Evolutionary conservation across 2,113 vertebrate species (phyloP).

Genomic region (Urocynchramus pylzowi): DNA sequence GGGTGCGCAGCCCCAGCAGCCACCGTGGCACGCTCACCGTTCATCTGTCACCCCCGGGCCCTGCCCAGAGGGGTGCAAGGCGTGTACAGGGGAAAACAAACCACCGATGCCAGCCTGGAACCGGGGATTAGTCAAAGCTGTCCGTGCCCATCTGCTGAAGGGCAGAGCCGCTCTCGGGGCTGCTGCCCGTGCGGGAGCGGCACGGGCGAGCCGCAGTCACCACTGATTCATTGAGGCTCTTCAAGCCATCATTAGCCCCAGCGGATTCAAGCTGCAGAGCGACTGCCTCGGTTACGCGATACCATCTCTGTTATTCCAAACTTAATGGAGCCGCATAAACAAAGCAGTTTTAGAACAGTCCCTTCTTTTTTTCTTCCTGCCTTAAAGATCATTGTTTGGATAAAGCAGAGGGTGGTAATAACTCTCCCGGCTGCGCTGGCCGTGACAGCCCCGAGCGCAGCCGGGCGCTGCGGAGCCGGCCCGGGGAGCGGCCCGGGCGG

Average conservation of each 20-base stretch:
- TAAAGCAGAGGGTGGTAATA: background rate
- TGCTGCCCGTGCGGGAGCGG: background rate
- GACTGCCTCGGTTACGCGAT: background rate
- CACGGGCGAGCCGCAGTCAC: background rate
- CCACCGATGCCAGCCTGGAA: background rate
- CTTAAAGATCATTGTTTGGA: background rate
- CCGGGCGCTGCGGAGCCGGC: accelerated
- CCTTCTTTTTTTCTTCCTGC: background rate
- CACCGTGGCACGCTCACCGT: accelerated
- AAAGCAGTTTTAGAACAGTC: background rate
- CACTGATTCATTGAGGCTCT: slow-evolving; percentile 14
- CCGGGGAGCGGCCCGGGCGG: background rate
- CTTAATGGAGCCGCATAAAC: slow-evolving; percentile 30
- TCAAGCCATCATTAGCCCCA: background rate
- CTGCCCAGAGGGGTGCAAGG: accelerated
- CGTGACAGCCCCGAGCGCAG: background rate
- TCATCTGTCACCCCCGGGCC: accelerated
- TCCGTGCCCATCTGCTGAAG: too few species aligned
- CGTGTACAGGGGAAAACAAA: background rate
- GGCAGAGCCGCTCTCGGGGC: background rate
- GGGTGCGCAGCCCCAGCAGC: accelerated
- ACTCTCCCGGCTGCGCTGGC: background rate
- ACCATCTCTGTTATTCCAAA: slow-evolving; percentile 38
- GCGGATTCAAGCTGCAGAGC: background rate
- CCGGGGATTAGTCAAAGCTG: background rate